Conservation (phyloP, 1,140 invertebrate genomes). For the Heliconius congener region DNA sequence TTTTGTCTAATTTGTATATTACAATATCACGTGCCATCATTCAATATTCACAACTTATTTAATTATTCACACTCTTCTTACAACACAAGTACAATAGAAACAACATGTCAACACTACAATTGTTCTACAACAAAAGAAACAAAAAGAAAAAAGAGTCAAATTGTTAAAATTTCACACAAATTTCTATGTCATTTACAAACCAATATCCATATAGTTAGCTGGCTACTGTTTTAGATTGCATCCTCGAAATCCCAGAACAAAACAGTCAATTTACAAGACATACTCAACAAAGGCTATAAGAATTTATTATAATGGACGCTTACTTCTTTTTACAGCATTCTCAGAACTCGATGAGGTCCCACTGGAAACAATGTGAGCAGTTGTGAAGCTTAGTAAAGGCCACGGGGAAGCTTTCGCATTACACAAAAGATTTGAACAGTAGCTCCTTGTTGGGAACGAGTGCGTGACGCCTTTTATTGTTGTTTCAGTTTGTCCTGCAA, state of each 20-base stretch:
- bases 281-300: constrained; percentile 39
- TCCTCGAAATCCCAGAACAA: constrained; percentile 29
- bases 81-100: neutral
- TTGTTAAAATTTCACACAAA: constrained; percentile 28
- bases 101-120: constrained; percentile 7
- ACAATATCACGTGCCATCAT: neutral
- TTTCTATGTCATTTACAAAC: constrained; percentile 16
- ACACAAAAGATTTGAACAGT: constrained; percentile 46
- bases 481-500: constrained; percentile 29
- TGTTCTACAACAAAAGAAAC: neutral
- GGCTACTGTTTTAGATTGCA: constrained; percentile 32
- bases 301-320: constrained; percentile 46
- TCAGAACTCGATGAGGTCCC: constrained; percentile 57
- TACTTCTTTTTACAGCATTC: constrained; percentile 58
- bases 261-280: constrained; percentile 40
- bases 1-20: neutral
- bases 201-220: constrained; percentile 10
- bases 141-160: neutral
- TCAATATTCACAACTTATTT: neutral
- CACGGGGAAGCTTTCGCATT: constrained; percentile 29
- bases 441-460: constrained; percentile 44
- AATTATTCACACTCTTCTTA: neutral
- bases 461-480: constrained; percentile 35
- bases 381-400: constrained; percentile 41
- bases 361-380: constrained; percentile 60